Conservation (phyloP, 2,113 vertebrate species). For the Rhodinocichla rosea region DNA sequence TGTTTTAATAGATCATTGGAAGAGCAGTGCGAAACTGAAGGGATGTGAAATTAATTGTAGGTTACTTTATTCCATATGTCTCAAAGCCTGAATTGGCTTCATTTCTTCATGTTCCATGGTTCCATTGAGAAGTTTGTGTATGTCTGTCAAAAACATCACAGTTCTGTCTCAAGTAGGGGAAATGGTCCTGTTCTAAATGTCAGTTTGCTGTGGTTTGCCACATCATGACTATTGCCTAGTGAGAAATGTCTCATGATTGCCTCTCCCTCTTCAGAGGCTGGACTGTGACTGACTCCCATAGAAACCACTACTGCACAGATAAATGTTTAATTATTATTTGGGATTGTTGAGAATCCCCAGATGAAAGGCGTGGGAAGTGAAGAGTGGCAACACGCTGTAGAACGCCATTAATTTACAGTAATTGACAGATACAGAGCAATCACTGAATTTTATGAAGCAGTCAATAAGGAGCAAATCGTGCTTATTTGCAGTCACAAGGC, state of each 20-base stretch:
- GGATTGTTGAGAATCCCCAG: not conserved
- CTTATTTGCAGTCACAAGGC: not conserved
- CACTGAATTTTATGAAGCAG: not conserved
- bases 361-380: not conserved
- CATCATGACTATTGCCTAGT: not conserved
- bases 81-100: not conserved
- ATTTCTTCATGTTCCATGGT: not conserved
- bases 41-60: not conserved
- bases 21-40: not conserved
- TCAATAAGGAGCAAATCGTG: not conserved
- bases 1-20: not conserved
- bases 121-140: not conserved
- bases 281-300: not conserved
- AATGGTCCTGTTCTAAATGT: not conserved
- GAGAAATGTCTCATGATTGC: not conserved
- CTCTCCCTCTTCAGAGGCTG: not conserved
- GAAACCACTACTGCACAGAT: not conserved
- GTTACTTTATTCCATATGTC: not conserved
- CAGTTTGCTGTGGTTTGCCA: not conserved
- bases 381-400: not conserved
- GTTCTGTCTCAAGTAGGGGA: not conserved
- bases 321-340: conserved; percentile 51
- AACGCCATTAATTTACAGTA: conserved; percentile 34
- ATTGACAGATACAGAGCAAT: conserved; percentile 24
- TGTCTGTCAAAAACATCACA: not conserved